phyloP scores from a whole-genome alignment of 2,113 vertebrate species.

The Halcyon senegalensis region DNA sequence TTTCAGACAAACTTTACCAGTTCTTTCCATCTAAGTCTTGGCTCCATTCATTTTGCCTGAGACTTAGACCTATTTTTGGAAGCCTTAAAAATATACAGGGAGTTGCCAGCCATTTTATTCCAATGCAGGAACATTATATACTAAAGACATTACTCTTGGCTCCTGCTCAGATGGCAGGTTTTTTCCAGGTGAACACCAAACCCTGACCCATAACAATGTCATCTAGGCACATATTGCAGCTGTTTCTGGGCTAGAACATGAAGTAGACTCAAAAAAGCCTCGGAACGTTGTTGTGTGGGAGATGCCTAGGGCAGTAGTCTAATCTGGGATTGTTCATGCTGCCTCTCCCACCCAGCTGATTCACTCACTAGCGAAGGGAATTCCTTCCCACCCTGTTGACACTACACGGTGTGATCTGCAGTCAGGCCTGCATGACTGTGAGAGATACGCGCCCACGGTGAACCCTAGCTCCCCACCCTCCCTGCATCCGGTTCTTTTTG shows the following conservation, averaged over 20 bases:
- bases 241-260: not conserved
- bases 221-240: not conserved
- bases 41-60: conserved; percentile 52
- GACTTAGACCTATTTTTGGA: conserved; percentile 63
- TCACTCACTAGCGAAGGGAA: not conserved
- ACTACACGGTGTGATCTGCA: not conserved
- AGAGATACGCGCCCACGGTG: not conserved
- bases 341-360: not conserved
- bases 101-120: conserved; percentile 38
- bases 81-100: conserved; percentile 64
- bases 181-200: not conserved
- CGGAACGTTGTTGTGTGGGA: not conserved
- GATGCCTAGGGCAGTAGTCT: not conserved
- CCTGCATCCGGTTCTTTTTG: not conserved
- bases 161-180: not conserved
- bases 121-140: not conserved
- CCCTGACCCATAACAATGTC: not conserved
- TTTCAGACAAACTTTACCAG: conserved; percentile 46
- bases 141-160: not conserved
- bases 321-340: not conserved
- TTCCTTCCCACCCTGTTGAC: not conserved
- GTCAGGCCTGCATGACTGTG: not conserved
- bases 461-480: not conserved
- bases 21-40: conserved; percentile 55
- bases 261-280: not conserved